Percentiles rank a stretch among this genome's conserved stretches.
Conservation (phyloP, 1,140 invertebrate genomes). For the Pachypsylla venusta region DNA sequence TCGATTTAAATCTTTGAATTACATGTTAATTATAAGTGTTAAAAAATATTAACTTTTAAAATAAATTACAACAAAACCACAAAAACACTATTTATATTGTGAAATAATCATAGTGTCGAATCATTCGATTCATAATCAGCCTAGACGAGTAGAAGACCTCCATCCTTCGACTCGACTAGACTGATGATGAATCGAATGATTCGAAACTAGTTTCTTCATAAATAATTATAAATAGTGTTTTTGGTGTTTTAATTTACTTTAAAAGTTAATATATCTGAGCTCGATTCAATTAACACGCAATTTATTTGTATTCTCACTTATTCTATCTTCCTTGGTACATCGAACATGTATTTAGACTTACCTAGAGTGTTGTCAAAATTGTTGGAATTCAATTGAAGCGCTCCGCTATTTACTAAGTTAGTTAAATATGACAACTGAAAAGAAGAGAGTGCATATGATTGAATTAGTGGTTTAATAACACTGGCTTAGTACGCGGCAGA, state of each 20-base stretch:
- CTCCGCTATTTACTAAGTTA: neutral
- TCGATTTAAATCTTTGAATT: no score
- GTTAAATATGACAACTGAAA: slow-evolving; percentile 1
- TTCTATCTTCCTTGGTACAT: no score
- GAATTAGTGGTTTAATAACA: neutral
- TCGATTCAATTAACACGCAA: neutral
- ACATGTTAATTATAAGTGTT: no score
- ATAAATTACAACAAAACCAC: no score
- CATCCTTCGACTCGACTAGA: neutral
- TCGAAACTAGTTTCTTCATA: neutral
- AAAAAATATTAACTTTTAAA: no score
- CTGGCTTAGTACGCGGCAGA: neutral
- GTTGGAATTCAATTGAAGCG: neutral
- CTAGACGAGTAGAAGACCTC: neutral
- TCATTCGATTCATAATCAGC: no score
- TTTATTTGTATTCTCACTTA: neutral
- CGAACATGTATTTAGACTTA: neutral
- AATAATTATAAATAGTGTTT: no score
- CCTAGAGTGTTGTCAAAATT: slow-evolving; percentile 6
- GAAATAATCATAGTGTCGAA: no score
- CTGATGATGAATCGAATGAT: neutral
- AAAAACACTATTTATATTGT: no score
- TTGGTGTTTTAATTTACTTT: neutral
- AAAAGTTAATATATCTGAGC: neutral
- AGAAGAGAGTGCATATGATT: neutral